These are phyloP conservation scores for Odocoileus virginianus DNA, from an alignment of 2,113 vertebrate species.

Conservation along the genomic window DNA sequence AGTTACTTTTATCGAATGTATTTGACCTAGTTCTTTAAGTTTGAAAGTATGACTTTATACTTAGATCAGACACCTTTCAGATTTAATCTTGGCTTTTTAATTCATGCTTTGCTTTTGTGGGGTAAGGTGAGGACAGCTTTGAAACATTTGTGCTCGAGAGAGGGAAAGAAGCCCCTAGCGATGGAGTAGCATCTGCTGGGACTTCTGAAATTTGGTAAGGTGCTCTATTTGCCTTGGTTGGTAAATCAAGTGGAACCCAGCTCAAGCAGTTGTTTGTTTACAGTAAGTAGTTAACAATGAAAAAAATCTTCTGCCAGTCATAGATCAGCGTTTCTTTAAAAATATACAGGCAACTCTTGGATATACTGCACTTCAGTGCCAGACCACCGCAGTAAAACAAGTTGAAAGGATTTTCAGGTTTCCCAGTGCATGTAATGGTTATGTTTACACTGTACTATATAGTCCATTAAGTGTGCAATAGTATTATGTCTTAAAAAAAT, in stretches of 20 bases:
- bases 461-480: not conserved
- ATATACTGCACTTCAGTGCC: not conserved
- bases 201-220: not conserved
- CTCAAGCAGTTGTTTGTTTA: not conserved
- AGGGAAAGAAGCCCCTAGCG: not conserved
- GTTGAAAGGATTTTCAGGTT: not conserved
- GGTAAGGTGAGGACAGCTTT: not conserved
- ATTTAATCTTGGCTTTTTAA: not conserved
- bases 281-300: not conserved
- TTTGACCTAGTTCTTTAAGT: constrained; percentile 37
- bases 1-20: constrained; percentile 25
- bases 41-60: not conserved
- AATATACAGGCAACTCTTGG: not conserved
- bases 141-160: not conserved
- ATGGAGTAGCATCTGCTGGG: not conserved
- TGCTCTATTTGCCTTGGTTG: not conserved
- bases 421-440: not conserved
- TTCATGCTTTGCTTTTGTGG: not conserved
- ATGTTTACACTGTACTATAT: not conserved
- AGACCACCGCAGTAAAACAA: not conserved
- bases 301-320: not conserved
- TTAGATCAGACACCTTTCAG: not conserved
- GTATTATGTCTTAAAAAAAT: not conserved
- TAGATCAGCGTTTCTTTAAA: not conserved
- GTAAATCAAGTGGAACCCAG: not conserved